phyloP scores from a whole-genome alignment of 2,797 vertebrate species.

The Rhinella marina region DNA sequence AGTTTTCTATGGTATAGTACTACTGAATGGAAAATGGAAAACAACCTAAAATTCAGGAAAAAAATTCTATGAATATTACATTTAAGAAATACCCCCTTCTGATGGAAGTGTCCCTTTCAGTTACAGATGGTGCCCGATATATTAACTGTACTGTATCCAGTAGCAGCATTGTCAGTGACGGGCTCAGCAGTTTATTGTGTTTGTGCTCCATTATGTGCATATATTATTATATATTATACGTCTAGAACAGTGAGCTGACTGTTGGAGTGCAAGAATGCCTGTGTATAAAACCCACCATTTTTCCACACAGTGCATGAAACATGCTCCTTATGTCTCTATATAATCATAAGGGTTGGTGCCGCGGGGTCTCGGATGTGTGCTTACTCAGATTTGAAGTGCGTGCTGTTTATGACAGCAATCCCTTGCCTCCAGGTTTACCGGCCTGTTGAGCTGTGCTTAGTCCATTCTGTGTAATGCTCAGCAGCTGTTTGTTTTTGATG shows the following conservation, averaged over 20 bases:
- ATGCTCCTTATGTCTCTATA: slow-evolving; percentile 19
- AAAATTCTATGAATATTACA: too few relatives aligned
- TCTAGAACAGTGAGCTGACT: neutral
- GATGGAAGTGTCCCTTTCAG: too few relatives aligned
- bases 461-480: slow-evolving; percentile 15
- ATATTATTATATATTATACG: too few relatives aligned
- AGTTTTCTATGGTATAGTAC: too few relatives aligned
- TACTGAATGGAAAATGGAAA: too few relatives aligned
- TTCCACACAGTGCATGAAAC: neutral
- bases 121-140: too few relatives aligned
- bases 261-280: neutral
- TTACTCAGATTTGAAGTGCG: slow-evolving; percentile 43
- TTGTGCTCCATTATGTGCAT: too few relatives aligned
- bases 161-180: too few relatives aligned
- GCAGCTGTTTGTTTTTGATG: slow-evolving; percentile 42
- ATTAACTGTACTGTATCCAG: too few relatives aligned
- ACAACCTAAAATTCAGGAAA: too few relatives aligned
- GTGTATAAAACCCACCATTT: neutral
- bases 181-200: too few relatives aligned
- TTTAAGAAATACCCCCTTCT: too few relatives aligned
- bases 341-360: slow-evolving; percentile 26
- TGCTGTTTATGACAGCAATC: slow-evolving; percentile 38
- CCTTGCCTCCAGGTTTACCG: slow-evolving; percentile 31
- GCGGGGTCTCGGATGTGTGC: slow-evolving; percentile 31
- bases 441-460: slow-evolving; percentile 13